Evolutionary conservation across 2,797 vertebrate species (phyloP), one percentile per base, ranked within the genome.

Genomic region (Semaprochilodus insignis): DNA sequence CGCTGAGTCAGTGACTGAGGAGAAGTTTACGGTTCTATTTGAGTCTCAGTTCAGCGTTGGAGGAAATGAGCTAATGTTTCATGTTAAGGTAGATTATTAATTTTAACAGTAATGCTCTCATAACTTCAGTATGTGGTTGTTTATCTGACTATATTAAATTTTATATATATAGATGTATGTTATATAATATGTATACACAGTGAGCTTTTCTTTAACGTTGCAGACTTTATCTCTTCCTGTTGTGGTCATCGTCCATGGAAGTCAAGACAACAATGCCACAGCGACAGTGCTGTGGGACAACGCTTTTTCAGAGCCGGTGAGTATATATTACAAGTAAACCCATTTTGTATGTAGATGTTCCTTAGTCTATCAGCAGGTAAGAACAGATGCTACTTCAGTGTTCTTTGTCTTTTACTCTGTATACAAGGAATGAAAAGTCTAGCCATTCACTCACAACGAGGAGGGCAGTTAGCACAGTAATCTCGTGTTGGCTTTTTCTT

Each of bases 231-330:
- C 97, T 1, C 93, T 99, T 86, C 97, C 97, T 0, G 97, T 99
- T 80, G 97, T 98, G 27, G 97, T 98, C 83, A 99, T 99, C 0
- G 97, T 99, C 52, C 97, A 99, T 0, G 97, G 97, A 48, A 98
- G 97, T 93, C 97, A 99, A 91, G 97, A 99, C 94, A 98, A 99
- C 91, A 99, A 99, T 0, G 97, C 97, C 3, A 99, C 97, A 0
- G 97, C 97, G 69, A 99, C 97, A 0, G 97, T 99, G 67, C 92
- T 99, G 51, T 99, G 97, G 97, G 97, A 99, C 91, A 99, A 99
- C 0, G 97, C 97, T 66, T 99, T 99, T 31, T 97, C 97, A 0
- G 97, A 98, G 86, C 96, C 97, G 0, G 97, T 98, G 89, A 95
- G 96, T 95, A 10, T 16, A n/a, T 44, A 10, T 44, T 44, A 44